phyloP scores from a whole-genome alignment of 2,113 vertebrate genomes.

The Xiphorhynchus elegans region DNA sequence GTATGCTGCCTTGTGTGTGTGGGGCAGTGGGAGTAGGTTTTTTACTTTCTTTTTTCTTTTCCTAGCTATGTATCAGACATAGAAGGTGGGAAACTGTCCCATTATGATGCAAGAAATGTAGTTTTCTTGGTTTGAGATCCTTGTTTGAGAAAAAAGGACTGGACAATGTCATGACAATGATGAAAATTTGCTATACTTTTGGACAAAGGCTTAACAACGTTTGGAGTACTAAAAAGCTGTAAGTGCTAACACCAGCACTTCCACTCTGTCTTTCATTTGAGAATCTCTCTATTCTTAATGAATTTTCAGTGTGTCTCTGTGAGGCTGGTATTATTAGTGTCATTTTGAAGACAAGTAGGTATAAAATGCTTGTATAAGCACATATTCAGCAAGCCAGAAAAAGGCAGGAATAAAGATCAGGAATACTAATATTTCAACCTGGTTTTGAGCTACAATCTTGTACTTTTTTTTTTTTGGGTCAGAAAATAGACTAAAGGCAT shows the following conservation, averaged over 20 bases:
- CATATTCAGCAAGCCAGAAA: background rate
- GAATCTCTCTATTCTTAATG: slow-evolving; percentile 21
- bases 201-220: background rate
- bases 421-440: slow-evolving; percentile 11
- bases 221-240: slow-evolving; percentile 20
- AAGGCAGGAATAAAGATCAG: background rate
- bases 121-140: background rate
- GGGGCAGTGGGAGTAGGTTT: no score
- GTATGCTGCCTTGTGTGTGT: background rate
- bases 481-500: background rate
- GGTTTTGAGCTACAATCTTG: background rate
- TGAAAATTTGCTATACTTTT: background rate
- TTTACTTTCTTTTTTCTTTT: background rate
- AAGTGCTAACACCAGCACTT: slow-evolving; percentile 29
- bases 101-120: background rate
- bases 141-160: background rate
- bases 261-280: background rate
- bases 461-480: background rate
- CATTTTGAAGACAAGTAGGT: slow-evolving; percentile 50
- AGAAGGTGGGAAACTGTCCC: background rate
- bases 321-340: slow-evolving; percentile 36
- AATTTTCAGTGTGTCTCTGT: slow-evolving; percentile 9
- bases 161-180: slow-evolving; percentile 9
- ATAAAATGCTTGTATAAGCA: slow-evolving; percentile 43
- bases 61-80: background rate